A percentile compares a stretch with the other conserved stretches of the same genome.
These are phyloP conservation scores for Petrolisthes manimaculis DNA, from an alignment of 2,888 invertebrate species.

Conservation along the genomic window DNA sequence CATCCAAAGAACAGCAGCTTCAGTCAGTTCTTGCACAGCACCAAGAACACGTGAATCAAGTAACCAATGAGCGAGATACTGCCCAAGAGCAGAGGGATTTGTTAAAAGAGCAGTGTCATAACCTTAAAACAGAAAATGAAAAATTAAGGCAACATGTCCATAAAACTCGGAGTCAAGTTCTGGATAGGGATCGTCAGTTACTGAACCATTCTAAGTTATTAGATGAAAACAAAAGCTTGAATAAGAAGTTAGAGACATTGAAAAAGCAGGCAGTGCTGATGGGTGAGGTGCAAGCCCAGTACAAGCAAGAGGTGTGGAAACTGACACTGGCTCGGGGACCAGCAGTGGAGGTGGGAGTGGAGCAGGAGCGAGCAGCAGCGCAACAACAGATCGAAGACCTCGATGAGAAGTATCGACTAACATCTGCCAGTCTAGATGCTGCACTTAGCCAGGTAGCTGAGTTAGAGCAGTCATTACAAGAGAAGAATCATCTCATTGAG, in stretches of 20 bases:
- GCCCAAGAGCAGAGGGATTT: constrained; percentile 41
- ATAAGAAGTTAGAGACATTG: constrained; percentile 37
- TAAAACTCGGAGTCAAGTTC: constrained; percentile 27
- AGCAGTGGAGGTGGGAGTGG: constrained; percentile 9
- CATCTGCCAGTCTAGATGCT: constrained; percentile 37
- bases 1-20: constrained; percentile 53
- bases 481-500: constrained; percentile 37
- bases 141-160: constrained; percentile 30
- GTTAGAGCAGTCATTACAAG: constrained; percentile 24
- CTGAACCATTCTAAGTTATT: constrained; percentile 30
- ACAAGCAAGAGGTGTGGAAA: constrained; percentile 42
- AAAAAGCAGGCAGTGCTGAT: constrained; percentile 44
- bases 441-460: constrained; percentile 24
- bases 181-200: constrained; percentile 51
- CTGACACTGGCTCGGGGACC: constrained; percentile 19
- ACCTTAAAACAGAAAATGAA: constrained; percentile 36
- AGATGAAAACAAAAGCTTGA: constrained; percentile 35
- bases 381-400: constrained; percentile 39
- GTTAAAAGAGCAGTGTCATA: constrained; percentile 31
- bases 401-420: constrained; percentile 28
- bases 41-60: constrained; percentile 31
- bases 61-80: constrained; percentile 30
- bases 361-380: constrained; percentile 32
- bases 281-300: constrained; percentile 52
- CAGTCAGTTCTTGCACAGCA: constrained; percentile 37